Percentiles rank a stretch among this genome's conserved stretches.
phyloP scores from a whole-genome alignment of 2,888 invertebrate species.

The Mesorhabditis belari region DNA sequence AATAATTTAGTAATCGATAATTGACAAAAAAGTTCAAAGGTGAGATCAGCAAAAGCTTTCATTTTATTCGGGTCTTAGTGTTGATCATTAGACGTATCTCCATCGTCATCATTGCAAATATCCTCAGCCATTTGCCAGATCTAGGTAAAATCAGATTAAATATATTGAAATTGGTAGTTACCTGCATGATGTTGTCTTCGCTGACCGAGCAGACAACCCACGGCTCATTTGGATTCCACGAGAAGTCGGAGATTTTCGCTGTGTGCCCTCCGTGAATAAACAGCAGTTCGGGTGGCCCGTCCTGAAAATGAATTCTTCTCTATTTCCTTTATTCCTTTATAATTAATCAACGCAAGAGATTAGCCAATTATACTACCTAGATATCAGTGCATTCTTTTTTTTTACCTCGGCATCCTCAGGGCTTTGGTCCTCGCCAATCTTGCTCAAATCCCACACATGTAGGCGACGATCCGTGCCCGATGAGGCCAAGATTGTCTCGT shows the following conservation, averaged over 20 bases:
- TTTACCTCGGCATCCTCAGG: constrained; percentile 97
- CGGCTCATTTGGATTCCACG: constrained; percentile 99
- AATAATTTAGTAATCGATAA: too few relatives aligned
- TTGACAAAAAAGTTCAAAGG: too few relatives aligned
- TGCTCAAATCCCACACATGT: constrained; percentile 97
- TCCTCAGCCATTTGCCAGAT: constrained; percentile 70
- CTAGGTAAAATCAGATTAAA: background rate
- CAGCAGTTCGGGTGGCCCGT: constrained; percentile 43
- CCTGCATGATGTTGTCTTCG: constrained; percentile 99
- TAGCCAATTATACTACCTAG: too few relatives aligned
- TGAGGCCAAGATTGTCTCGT: constrained; percentile 95
- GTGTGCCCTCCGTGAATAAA: constrained; percentile 98
- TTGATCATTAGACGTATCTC: background rate
- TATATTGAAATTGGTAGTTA: constrained; percentile 59
- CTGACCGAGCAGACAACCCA: constrained; percentile 99
- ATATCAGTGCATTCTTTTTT: constrained; percentile 77
- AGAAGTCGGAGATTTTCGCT: constrained; percentile 97
- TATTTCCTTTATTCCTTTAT: too few relatives aligned
- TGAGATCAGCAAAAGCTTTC: too few relatives aligned
- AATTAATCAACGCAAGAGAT: too few relatives aligned
- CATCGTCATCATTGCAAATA: constrained; percentile 95
- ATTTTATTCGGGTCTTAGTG: background rate
- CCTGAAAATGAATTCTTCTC: too few relatives aligned
- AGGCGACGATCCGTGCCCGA: constrained; percentile 92
- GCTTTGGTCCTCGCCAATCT: constrained; percentile 96